A percentile compares a stretch with the other conserved stretches of the same genome.
Evolutionary conservation across 1,140 invertebrate species (phyloP).

Genomic region (Drosophila arawakana): DNA sequence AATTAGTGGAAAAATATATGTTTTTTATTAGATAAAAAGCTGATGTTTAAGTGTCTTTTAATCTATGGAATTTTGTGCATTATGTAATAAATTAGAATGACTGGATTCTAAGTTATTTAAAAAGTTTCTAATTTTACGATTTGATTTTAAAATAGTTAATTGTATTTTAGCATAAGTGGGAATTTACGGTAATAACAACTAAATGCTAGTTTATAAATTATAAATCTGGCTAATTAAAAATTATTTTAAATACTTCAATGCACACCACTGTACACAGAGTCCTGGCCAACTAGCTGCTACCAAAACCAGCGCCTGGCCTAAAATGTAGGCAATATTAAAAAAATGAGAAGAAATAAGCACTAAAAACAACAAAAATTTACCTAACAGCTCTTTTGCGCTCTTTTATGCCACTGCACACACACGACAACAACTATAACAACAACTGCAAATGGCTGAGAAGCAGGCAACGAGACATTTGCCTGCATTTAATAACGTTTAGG

Average conservation of each 20-base stretch:
- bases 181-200: too few relatives aligned
- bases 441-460: conserved; percentile 62
- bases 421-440: conserved; percentile 47
- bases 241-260: background rate
- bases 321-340: conserved; percentile 73
- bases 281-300: conserved; percentile 18
- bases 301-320: conserved; percentile 23
- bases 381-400: conserved; percentile 45
- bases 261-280: conserved; percentile 29
- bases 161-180: too few relatives aligned
- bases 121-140: too few relatives aligned
- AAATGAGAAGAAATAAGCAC: conserved; percentile 59
- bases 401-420: conserved; percentile 60
- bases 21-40: conserved; percentile 1
- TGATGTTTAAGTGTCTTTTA: background rate
- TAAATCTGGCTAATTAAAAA: background rate
- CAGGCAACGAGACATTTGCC: conserved; percentile 60
- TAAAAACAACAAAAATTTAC: conserved; percentile 56
- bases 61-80: background rate
- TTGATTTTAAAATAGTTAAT: too few relatives aligned
- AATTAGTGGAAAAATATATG: background rate
- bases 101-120: too few relatives aligned
- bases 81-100: background rate
- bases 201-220: too few relatives aligned
- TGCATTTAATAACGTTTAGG: conserved; percentile 82